A percentile compares a stretch with the other conserved stretches of the same genome.
These are phyloP conservation scores for Lasioglossum malachurum DNA, from an alignment of 2,888 invertebrate species.

Conservation along the genomic window DNA sequence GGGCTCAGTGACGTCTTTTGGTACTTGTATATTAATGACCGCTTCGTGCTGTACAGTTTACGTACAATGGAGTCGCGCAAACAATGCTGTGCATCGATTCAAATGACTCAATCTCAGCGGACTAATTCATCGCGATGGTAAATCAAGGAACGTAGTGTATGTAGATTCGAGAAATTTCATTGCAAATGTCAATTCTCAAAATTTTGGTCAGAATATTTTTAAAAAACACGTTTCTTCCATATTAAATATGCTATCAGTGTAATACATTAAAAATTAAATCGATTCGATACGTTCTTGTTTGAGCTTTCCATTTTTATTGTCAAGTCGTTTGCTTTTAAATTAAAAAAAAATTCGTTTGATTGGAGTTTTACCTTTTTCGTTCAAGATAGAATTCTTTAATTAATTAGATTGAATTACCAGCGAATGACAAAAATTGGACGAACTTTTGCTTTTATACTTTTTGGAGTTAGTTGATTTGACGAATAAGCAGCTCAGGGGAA, in stretches of 20 bases:
- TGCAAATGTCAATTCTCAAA: background rate
- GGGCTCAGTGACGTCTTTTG: slow-evolving; percentile 64
- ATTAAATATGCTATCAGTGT: background rate
- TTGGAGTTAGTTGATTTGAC: no score
- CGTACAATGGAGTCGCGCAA: slow-evolving; percentile 69
- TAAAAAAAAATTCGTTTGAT: no score
- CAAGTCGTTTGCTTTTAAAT: background rate
- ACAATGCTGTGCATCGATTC: slow-evolving; percentile 78
- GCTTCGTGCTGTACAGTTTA: slow-evolving; percentile 50
- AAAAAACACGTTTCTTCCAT: background rate
- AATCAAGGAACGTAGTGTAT: slow-evolving; percentile 19
- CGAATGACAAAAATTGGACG: no score
- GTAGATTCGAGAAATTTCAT: background rate
- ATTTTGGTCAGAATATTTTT: background rate
- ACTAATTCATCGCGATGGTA: slow-evolving; percentile 46
- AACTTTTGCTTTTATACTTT: no score
- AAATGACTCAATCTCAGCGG: slow-evolving; percentile 78
- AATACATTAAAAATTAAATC: background rate
- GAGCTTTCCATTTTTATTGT: background rate
- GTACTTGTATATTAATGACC: slow-evolving; percentile 73
- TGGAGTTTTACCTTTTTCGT: background rate
- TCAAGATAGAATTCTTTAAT: background rate
- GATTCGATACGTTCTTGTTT: background rate
- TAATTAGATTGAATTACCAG: background rate
- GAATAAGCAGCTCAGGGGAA: background rate